Evolutionary conservation across 2,113 vertebrate genomes (phyloP).

Genomic region (Malaclemys terrapin): DNA sequence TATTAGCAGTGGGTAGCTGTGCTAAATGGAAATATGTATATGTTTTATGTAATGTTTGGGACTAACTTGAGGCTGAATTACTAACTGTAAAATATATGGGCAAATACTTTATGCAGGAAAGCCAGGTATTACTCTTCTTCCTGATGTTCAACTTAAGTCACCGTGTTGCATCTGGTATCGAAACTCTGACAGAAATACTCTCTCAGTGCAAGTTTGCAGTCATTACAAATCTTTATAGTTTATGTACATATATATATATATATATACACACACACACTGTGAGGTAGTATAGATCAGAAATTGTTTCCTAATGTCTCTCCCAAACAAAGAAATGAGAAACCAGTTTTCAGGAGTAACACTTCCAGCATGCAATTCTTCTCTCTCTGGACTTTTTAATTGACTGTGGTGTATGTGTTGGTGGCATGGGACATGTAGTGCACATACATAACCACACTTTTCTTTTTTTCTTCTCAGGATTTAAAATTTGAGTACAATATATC

Average conservation of each 20-base stretch:
- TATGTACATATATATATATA: not conserved
- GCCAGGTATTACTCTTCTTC: not conserved
- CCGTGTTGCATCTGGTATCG: not conserved
- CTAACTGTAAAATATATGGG: not conserved
- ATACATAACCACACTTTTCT: slow-evolving; percentile 69
- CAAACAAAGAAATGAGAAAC: slow-evolving; percentile 44
- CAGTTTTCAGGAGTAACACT: slow-evolving; percentile 41
- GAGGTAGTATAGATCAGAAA: slow-evolving; percentile 55
- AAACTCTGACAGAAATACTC: not conserved
- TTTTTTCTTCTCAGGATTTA: slow-evolving; percentile 91
- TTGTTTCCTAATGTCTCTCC: slow-evolving; percentile 25
- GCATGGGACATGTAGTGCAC: slow-evolving; percentile 41
- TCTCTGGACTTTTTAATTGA: slow-evolving; percentile 49
- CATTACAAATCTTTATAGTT: not conserved
- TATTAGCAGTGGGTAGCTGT: not conserved
- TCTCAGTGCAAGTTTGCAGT: slow-evolving; percentile 27
- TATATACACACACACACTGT: slow-evolving; percentile 42
- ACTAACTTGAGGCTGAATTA: not conserved
- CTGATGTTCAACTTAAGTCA: not conserved
- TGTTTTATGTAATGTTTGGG: not conserved
- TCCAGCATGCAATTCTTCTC: slow-evolving; percentile 68
- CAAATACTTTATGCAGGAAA: not conserved
- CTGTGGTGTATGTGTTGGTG: slow-evolving; percentile 67
- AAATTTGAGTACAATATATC: slow-evolving; percentile 83
- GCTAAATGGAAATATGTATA: not conserved